Evolutionary conservation across 2,888 invertebrate species (phyloP).

Genomic region (Hirudinaria manillensis): DNA sequence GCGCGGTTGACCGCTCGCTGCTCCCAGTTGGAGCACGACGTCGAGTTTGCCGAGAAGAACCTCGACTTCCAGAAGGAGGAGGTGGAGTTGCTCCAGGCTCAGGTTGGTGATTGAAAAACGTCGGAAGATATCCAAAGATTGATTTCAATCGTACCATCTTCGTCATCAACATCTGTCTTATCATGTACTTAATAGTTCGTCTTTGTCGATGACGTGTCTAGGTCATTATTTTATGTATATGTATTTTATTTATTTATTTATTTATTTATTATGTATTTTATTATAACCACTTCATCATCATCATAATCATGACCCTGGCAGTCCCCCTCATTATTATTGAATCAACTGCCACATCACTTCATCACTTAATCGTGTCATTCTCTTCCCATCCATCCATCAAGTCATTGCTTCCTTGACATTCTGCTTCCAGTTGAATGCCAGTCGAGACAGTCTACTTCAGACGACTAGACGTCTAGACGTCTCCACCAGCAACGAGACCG

Average conservation of each 20-base stretch:
- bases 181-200: too few species aligned
- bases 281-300: too few species aligned
- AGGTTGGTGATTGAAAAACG: not conserved
- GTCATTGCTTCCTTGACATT: not conserved
- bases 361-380: not conserved
- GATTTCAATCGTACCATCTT: not conserved
- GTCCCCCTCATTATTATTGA: not conserved
- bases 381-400: not conserved
- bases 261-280: too few species aligned
- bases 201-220: too few species aligned
- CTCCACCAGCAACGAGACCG: slow-evolving; percentile 21
- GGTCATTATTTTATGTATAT: too few species aligned
- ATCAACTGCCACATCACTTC: not conserved
- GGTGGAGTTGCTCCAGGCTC: slow-evolving; percentile 13
- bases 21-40: slow-evolving; percentile 9
- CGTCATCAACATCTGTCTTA: not conserved
- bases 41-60: slow-evolving; percentile 27
- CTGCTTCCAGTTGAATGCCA: not conserved
- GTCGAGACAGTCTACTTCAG: not conserved
- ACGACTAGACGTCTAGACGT: not conserved
- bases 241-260: too few species aligned
- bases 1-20: not conserved
- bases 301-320: too few species aligned
- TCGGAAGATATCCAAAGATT: not conserved
- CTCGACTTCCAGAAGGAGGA: slow-evolving; percentile 24